Base-by-base conservation (phyloP, 1,140 invertebrate genomes). In the Holotrichia oblita region DNA sequence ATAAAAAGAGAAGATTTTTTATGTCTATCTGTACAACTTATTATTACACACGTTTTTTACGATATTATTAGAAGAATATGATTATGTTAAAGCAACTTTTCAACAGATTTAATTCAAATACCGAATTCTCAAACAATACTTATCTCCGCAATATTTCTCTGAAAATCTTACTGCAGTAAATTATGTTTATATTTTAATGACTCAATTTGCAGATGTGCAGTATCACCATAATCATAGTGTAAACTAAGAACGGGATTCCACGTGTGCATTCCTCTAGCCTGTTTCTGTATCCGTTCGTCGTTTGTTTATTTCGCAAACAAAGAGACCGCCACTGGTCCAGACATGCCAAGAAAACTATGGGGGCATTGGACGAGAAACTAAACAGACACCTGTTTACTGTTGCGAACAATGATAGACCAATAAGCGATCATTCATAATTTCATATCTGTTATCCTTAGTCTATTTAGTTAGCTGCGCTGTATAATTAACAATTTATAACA, bases 341-440 rank as follows among this genome's bases (percentile, higher is more conserved):
- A 69, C 61, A 69, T 20, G 61, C 22, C 17, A 17, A 69, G 61
- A 69, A 69, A 69, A 22, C 61, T 14, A 69, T 17, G 61, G 61
- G 61, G 14, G 61, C 61, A 69, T 69, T 69, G 61, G 61, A 69
- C 61, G 61, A 69, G 4, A 69, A 69, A 69, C 61, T 69, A 69
- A 69, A 69, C 61, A 69, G 61, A 69, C 61, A 69, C 61, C 61
- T 69, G 61, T 69, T n/a, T 69, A 27, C 61, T 17, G 12, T 17
- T n/a, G 17, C 48, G 48, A 17, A 17, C 48, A 7, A 44, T 44
- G 42, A 55, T 17, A 17, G 48, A n/a, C n/a, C n/a, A 55, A 34
- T 34, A 34, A 34, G 4, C 4, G 27, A 34, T 34, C 27, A 34
- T 34, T 34, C 27, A 34, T 4, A 34, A 4, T 34, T 34, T 34